Base-by-base conservation (phyloP, 64 coral and sea anemone species). In the Trachythela sp. region DNA sequence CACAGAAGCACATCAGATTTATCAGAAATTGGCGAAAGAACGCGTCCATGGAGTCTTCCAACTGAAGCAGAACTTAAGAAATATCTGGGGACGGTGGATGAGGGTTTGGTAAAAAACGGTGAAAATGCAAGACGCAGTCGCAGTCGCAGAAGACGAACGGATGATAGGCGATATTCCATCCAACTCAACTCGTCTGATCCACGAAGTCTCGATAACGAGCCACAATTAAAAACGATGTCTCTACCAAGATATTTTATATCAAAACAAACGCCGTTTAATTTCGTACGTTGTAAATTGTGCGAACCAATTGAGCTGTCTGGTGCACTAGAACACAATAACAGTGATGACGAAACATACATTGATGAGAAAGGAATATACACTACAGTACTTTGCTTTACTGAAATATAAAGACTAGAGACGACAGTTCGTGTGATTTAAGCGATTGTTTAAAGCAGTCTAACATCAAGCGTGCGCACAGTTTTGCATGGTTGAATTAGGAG, bases 341-440 rank as follows among this genome's bases (percentile, higher is more conserved):
- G 75, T 80, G 75, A 80, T 7, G 75, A 80, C 8, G 75, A 80
- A 14, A 80, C 75, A 30, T 80, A 80, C 75, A 80, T 80, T 22
- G 75, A 80, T 38, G 75, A 80, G 13, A 35, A 80, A 34, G 75
- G 75, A 37, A 80, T 80, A 34, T 80, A 80, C 75, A 80, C 75
- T 15, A 80, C 75, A 36, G 75, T 37, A 9, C 75, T 80, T 35
- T 80, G 75, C 35, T 80, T 80, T 80, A 80, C 75, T 29, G 75
- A 80, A 30, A 80, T 80, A 39, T 80, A 80, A 18, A 80, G 0
- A 80, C 42, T 11, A 4, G 11, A 45, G 4, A 6, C 42, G 11
- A 45, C 4, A 45, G 11, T 45, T 45, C 11, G 42, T 45, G 11
- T 45, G 11, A 11, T 45, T 45, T 4, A 45, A 6, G 4, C 42